Evolutionary conservation across 1,140 invertebrate genomes (phyloP), one percentile per base, ranked within the genome.

Genomic region (Cephus cinctus): DNA sequence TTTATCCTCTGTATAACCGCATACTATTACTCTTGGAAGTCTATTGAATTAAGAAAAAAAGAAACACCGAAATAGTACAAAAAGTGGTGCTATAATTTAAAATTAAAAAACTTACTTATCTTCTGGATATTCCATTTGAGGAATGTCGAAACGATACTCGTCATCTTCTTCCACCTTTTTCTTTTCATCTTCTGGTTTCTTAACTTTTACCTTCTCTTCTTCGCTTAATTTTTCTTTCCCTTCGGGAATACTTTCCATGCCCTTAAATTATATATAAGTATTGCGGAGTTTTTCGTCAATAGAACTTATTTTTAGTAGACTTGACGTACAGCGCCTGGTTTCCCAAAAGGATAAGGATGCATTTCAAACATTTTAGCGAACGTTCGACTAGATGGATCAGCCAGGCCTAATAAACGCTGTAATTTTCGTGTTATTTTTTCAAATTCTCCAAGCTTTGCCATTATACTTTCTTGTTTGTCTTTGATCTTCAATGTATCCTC

Each of bases 11-110:
- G 67, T 64, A 3, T 59, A 48, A 1, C 70, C 71, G 19, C 73
- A 75, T 12, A 75, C 51, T 12, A 75, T 75, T 5, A 73, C 47
- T 55, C 70, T 55, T 2, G 73, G 73, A 14, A 75, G 55, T 27
- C 70, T 68, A 53, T 31, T 34, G 16, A 36, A 16, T 8, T 16
- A 16, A 9, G 8, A 36, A 8, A 36, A 36, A 36, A 11, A 36
- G 15, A 36, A n/a, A 1, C 8, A 36, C 8, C 8, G 15, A n/a
- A 36, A 11, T 36, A 11, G 9, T 6, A 6, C 11, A 8, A 12
- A 36, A 12, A 1, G 9, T 12, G 35, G 16, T 9, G 11, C 16
- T 16, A 38, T 9, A 38, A 18, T 51, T 20, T 6, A n/a, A 42
- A 0, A 20, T 41, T 1, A 48, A 16, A 15, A 43, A 43, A 58